Percentiles rank a stretch among this genome's conserved stretches.
These are phyloP conservation scores for Nephila pilipes DNA, from an alignment of 1,140 invertebrate species.

Conservation along the genomic window DNA sequence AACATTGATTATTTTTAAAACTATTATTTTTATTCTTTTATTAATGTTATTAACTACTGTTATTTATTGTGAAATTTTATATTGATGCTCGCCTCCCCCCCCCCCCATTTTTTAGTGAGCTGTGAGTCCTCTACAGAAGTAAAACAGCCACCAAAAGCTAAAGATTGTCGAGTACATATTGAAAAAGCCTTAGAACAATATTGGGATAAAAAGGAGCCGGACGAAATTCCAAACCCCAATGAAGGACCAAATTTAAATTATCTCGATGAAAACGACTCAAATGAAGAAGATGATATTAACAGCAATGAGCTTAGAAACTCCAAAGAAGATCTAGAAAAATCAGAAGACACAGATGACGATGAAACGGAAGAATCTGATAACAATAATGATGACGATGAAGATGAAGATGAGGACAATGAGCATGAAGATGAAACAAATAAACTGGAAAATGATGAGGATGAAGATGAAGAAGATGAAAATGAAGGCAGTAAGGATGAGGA, in stretches of 20 bases:
- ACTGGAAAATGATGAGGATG: neutral
- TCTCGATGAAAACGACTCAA: neutral
- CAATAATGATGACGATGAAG: slow-evolving; percentile 25
- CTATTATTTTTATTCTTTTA: no score
- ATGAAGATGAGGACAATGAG: slow-evolving; percentile 55
- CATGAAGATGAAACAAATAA: neutral
- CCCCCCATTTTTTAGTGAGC: slow-evolving; percentile 14
- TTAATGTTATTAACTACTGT: no score
- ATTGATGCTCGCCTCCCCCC: no score
- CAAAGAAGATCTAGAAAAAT: neutral
- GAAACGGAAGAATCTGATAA: slow-evolving; percentile 21
- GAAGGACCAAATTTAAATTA: slow-evolving; percentile 16
- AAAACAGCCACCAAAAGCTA: slow-evolving; percentile 37
- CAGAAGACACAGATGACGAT: neutral
- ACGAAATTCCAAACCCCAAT: neutral
- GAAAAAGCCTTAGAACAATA: slow-evolving; percentile 78
- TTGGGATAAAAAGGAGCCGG: slow-evolving; percentile 76
- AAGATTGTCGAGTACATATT: slow-evolving; percentile 78
- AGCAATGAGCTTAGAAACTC: neutral
- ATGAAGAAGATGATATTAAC: neutral
- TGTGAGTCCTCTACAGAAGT: slow-evolving; percentile 16
- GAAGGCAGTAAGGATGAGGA: slow-evolving; percentile 77
- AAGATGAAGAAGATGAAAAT: slow-evolving; percentile 79
- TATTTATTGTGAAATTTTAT: no score
- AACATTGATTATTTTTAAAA: no score